Base-by-base conservation (phyloP, 1,140 invertebrate species). In the Drosophila melanogaster region DNA sequence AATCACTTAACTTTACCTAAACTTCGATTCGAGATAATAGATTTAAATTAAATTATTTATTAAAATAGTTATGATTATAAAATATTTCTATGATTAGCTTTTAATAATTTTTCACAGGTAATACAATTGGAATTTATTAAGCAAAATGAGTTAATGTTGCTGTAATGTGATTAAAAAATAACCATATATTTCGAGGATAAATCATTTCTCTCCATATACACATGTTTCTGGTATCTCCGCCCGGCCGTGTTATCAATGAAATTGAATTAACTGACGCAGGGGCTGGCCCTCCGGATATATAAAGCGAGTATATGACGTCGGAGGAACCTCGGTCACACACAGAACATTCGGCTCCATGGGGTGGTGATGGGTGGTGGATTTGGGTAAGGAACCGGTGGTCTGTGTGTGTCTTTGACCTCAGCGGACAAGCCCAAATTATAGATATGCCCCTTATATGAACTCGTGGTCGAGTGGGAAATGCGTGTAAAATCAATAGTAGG, bases 401-500 rank as follows among this genome's bases (percentile, higher is more conserved):
- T 43, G 17, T 46, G 50, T 62, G 70, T 61, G 79, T 83, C 79
- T 83, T 83, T 83, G 79, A 83, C 79, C 79, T 79, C 75, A 65
- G 37, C 22, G 60, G 44, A 78, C 79, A 81, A 81, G 55, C 74
- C 79, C 79, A 56, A 78, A 78, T 72, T 67, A 73, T 72, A 77
- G 57, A 66, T 54, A 76, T 35, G 56, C 40, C 55, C 1, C 4
- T 6, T 22, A 38, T 12, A 38, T 14, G 5, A 14, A 2, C 35
- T 19, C 15, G 33, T 22, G 38, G 59, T 17, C 14, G 38, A 58
- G 47, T 53, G 62, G 71, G 75, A 66, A 76, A 70, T 57, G 67
- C 51, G 67, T 57, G 60, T 46, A 75, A 75, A 76, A 76, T 76
- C 72, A 67, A 76, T 76, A 76, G 22, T 1, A 19, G n/a, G n/a